A percentile compares a stretch with the other conserved stretches of the same genome.
These are phyloP conservation scores for Montipora cactus DNA, from an alignment of 64 coral and sea anemone genomes.

Conservation along the genomic window DNA sequence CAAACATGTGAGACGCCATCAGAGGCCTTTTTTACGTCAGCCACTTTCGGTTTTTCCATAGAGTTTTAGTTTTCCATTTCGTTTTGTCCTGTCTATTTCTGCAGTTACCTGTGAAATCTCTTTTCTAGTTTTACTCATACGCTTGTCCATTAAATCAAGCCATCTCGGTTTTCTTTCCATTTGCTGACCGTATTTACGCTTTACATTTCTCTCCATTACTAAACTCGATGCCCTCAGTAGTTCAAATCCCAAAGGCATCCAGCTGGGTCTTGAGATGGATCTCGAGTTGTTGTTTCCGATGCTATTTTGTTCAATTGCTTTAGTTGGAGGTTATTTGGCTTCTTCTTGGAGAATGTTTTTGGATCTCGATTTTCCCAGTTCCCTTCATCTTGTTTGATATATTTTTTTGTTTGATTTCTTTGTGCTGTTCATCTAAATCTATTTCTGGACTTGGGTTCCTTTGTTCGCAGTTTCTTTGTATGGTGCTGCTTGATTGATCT, in stretches of 20 bases:
- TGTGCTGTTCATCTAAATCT: no score
- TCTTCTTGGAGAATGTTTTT: neutral
- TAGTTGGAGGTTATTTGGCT: neutral
- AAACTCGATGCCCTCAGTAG: neutral
- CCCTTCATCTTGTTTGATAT: no score
- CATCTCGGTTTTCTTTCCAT: neutral
- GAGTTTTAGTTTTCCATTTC: neutral
- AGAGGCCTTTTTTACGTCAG: neutral
- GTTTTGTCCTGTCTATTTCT: neutral
- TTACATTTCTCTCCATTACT: no score
- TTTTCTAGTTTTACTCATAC: slow-evolving; percentile 18
- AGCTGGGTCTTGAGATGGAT: no score
- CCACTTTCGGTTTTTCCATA: neutral
- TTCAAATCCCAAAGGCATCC: neutral
- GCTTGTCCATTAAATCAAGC: slow-evolving; percentile 25
- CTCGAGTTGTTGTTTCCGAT: no score
- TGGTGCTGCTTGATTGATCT: no score
- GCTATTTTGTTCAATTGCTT: neutral
- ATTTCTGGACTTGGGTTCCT: no score
- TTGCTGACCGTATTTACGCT: neutral
- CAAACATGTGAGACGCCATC: no score
- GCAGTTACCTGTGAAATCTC: slow-evolving; percentile 9
- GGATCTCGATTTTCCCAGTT: no score
- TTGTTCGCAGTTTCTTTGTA: no score
- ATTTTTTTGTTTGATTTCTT: no score